These are phyloP conservation scores for Drosophila emarginata DNA, from an alignment of 2,888 invertebrate species.

Conservation along the genomic window DNA sequence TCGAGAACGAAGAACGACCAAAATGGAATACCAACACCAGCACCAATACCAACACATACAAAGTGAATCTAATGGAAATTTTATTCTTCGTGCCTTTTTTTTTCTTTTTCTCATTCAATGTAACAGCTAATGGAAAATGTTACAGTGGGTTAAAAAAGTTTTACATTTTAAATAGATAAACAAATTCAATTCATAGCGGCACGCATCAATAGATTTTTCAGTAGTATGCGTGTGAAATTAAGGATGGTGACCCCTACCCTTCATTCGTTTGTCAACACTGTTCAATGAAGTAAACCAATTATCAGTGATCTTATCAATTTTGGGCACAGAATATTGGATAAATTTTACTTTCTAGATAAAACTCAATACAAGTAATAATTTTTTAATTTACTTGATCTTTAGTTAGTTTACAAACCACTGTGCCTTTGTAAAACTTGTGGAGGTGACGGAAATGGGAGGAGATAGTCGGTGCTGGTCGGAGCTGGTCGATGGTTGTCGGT, in stretches of 20 bases:
- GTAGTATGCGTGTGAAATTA: too few species aligned
- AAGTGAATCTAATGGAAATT: slow-evolving; percentile 12
- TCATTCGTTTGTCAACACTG: slow-evolving; percentile 21
- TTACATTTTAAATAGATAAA: neutral
- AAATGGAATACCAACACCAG: slow-evolving; percentile 51
- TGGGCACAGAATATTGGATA: too few species aligned
- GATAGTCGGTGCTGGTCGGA: neutral
- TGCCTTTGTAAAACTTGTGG: neutral
- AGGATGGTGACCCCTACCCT: too few species aligned
- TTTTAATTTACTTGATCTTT: neutral
- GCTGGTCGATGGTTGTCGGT: neutral
- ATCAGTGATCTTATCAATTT: too few species aligned
- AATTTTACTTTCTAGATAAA: neutral
- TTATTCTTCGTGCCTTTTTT: neutral
- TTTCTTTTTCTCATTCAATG: slow-evolving; percentile 19
- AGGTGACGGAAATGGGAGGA: slow-evolving; percentile 4
- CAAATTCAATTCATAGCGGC: slow-evolving; percentile 7
- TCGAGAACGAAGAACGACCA: slow-evolving; percentile 56
- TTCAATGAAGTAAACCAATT: neutral
- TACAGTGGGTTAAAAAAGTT: neutral
- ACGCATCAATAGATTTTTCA: too few species aligned
- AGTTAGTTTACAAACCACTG: neutral
- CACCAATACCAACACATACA: slow-evolving; percentile 21
- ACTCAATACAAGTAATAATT: neutral
- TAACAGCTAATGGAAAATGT: slow-evolving; percentile 54